Evolutionary conservation across 2,888 invertebrate species (phyloP).

Genomic region (Pseudanteris insignis): DNA sequence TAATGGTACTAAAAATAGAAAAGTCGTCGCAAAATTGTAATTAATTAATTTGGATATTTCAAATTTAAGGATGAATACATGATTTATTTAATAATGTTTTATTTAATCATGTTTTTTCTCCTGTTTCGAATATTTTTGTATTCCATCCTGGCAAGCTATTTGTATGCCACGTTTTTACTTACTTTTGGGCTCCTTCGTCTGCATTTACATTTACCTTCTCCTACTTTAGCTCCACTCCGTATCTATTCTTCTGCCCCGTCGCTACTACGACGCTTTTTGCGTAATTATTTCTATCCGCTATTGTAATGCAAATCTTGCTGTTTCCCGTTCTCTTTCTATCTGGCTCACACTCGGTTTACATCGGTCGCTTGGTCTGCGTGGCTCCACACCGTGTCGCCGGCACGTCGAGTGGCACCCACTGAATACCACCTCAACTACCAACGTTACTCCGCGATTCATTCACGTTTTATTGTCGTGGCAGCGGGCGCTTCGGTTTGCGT

Average conservation of each 20-base stretch:
- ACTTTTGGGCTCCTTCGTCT: slow-evolving; percentile 46
- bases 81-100: too few species aligned
- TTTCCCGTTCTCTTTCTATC: slow-evolving; percentile 36
- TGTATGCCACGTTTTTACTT: slow-evolving; percentile 53
- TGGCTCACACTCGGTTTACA: slow-evolving; percentile 34
- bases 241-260: slow-evolving; percentile 25
- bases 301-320: slow-evolving; percentile 66
- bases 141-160: slow-evolving; percentile 20
- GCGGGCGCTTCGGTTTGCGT: slow-evolving; percentile 38
- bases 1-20: too few species aligned
- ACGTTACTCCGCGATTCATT: slow-evolving; percentile 46
- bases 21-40: too few species aligned
- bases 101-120: slow-evolving; percentile 32
- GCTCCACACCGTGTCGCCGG: slow-evolving; percentile 8
- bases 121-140: slow-evolving; percentile 7
- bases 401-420: slow-evolving; percentile 27
- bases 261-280: slow-evolving; percentile 56
- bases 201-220: slow-evolving; percentile 42
- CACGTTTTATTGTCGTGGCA: slow-evolving; percentile 49
- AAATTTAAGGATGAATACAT: too few species aligned
- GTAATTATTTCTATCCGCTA: slow-evolving; percentile 66
- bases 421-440: slow-evolving; percentile 30
- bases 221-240: slow-evolving; percentile 19
- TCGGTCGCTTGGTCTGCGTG: slow-evolving; percentile 17
- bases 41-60: too few species aligned